Base-by-base conservation (phyloP, 2,113 vertebrate genomes). In the Talpa occidentalis region DNA sequence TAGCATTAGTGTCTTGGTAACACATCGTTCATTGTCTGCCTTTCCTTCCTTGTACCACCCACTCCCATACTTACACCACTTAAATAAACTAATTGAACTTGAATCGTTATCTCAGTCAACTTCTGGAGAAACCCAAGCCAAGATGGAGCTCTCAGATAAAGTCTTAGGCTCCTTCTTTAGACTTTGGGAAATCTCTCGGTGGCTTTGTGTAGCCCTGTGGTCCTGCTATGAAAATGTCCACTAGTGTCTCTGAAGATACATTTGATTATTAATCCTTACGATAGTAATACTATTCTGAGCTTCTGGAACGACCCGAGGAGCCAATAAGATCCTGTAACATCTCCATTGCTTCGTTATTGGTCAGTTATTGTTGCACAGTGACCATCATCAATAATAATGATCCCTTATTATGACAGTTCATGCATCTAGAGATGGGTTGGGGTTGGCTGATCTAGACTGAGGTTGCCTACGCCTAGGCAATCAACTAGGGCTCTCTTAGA, bases 41-140 rank as follows among this genome's bases (percentile, higher is more conserved):
- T 62, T 82, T 35, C 70, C 44, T 86, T 40, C 64, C 69, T 60
- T n/a, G 0, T 14, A 26, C 86, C 49, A 85, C 42, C 37, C 19
- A 37, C 79, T 89, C 56, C 42, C 21, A 92, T 6, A 54, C 88
- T 81, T 59, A 56, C 17, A 88, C 37, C 3, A 4, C 28, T 88
- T 90, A 93, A 49, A 26, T 47, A 59, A 93, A 83, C 80, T 60
- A 44, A 44, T 90, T n/a, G 17, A 22, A 49, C 73, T 90, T 88
- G 88, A 92, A 66, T n/a, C n/a, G 30, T 94, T 88, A 95, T 52
- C 54, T 92, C 94, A 64, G 8, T 93, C 56, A 72, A 64, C n/a
- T 30, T 93, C 64, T 47, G 14, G 26, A 82, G 72, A 74, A 76
- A 44, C 6, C 64, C 52, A 89, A 88, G 42, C 42, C 52, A 88